Percentiles rank a stretch among this genome's conserved stretches.
Evolutionary conservation across 2,797 vertebrate genomes (phyloP).

Genomic region (Fistularia tabacaria): DNA sequence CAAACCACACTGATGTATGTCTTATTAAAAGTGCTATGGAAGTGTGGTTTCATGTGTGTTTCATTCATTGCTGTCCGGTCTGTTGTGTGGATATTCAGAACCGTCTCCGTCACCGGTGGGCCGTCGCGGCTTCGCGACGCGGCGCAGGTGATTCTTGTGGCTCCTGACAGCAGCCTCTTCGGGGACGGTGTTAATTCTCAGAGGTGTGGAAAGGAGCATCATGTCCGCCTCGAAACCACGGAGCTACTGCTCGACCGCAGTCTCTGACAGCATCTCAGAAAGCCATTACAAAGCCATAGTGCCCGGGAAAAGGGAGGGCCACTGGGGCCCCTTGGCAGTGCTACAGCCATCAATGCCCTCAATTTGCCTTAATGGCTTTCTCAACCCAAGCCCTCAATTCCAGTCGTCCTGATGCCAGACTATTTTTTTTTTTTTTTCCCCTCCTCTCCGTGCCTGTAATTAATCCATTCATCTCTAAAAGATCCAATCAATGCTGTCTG

Average conservation of each 20-base stretch:
- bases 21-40: no score
- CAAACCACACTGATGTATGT: no score
- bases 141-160: slow-evolving; percentile 39
- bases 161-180: slow-evolving; percentile 31
- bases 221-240: slow-evolving; percentile 29
- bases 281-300: slow-evolving; percentile 55
- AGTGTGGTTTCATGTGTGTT: no score
- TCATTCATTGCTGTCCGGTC: no score
- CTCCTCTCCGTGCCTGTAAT: slow-evolving; percentile 74
- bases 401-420: slow-evolving; percentile 62
- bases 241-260: slow-evolving; percentile 29
- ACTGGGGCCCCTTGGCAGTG: slow-evolving; percentile 58
- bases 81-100: background rate
- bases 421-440: slow-evolving; percentile 63
- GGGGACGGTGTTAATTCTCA: slow-evolving; percentile 37
- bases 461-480: slow-evolving; percentile 82
- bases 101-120: no score
- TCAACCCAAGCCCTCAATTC: slow-evolving; percentile 63
- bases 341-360: slow-evolving; percentile 81
- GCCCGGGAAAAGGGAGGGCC: slow-evolving; percentile 57
- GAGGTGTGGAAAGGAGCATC: slow-evolving; percentile 46
- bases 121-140: background rate
- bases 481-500: slow-evolving; percentile 72
- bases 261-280: slow-evolving; percentile 51
- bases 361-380: slow-evolving; percentile 81